Evolutionary conservation across 2,113 vertebrate genomes (phyloP).

Genomic region (Oreochromis spilurus): DNA sequence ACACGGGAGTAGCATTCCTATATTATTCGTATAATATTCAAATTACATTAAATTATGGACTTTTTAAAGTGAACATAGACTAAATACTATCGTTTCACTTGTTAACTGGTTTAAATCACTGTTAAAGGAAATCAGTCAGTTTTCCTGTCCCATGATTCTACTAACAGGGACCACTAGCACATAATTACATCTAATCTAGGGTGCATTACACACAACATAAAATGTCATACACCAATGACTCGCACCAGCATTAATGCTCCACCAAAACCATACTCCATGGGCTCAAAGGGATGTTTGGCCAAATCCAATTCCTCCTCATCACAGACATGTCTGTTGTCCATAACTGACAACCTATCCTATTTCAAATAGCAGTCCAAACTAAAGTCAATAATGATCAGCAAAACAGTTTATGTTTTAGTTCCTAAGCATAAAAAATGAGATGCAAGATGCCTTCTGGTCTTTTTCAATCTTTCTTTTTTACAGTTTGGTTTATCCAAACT

Average conservation of each 20-base stretch:
- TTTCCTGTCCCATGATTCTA: background rate
- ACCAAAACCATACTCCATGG: background rate
- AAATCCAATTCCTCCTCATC: background rate
- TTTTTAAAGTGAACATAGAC: background rate
- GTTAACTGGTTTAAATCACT: background rate
- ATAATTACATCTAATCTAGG: background rate
- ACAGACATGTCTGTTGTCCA: rapidly evolving
- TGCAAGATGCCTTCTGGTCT: background rate
- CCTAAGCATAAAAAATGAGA: background rate
- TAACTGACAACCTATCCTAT: background rate
- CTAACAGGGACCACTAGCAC: background rate
- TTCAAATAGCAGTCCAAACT: background rate
- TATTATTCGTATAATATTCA: background rate
- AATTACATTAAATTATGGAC: background rate
- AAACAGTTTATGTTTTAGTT: background rate
- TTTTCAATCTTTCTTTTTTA: background rate
- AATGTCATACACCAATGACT: background rate
- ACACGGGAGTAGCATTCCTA: background rate
- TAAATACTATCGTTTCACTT: background rate
- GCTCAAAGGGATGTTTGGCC: background rate
- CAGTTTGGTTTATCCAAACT: background rate
- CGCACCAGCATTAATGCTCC: background rate
- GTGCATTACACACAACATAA: background rate
- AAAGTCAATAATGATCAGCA: background rate
- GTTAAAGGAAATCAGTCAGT: background rate